phyloP scores from a whole-genome alignment of 2,113 vertebrate genomes.

The Lathamus discolor region DNA sequence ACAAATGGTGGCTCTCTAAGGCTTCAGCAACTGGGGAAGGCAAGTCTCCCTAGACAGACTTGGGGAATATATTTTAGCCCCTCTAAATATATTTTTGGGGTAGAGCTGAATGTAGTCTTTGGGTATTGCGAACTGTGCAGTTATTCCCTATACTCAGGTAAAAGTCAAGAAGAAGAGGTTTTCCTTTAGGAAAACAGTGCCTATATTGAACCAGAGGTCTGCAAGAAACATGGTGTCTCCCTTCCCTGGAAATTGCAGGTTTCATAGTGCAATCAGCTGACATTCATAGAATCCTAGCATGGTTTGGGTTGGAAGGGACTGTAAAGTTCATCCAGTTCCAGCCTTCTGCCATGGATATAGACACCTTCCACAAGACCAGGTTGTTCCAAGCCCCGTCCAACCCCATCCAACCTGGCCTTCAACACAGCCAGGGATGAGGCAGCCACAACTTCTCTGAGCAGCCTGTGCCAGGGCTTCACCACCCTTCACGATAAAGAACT shows the following conservation, averaged over 20 bases:
- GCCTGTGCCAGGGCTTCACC: not conserved
- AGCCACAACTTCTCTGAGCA: not conserved
- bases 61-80: not conserved
- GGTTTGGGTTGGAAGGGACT: not conserved
- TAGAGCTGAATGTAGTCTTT: not conserved
- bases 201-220: accelerated
- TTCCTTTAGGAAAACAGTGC: not conserved
- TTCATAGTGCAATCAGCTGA: not conserved
- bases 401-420: not conserved
- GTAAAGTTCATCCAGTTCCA: not conserved
- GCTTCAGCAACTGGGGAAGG: not conserved
- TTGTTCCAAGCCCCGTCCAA: not conserved
- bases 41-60: not conserved
- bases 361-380: not conserved
- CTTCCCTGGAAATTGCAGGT: not conserved
- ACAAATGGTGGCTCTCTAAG: not conserved
- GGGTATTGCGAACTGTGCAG: not conserved
- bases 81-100: not conserved
- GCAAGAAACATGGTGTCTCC: not conserved
- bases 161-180: not conserved
- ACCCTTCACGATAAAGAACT: not conserved
- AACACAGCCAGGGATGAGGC: not conserved
- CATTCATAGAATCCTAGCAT: not conserved
- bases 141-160: not conserved
- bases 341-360: not conserved